Conservation (phyloP, 2,797 vertebrate genomes). For the Sciurus vulgaris region DNA sequence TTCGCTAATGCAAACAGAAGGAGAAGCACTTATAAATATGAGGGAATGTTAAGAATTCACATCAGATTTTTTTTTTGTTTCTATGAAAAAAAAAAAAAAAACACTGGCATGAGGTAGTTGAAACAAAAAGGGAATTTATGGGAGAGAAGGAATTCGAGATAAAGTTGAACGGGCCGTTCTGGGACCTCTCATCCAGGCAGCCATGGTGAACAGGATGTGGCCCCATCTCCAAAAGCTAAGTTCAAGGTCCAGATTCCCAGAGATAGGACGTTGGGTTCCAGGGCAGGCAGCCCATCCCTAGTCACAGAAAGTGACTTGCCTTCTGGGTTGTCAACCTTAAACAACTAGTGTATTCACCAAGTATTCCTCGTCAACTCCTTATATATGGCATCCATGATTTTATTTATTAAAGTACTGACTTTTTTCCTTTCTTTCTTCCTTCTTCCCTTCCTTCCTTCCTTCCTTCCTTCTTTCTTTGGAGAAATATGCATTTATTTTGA, state of each 20-base stretch:
- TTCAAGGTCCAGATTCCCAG: too few species aligned
- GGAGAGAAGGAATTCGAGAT: not conserved
- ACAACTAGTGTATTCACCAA: not conserved
- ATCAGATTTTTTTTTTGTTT: not conserved
- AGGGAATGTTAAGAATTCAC: not conserved
- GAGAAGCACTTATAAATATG: not conserved
- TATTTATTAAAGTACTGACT: not conserved
- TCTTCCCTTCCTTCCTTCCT: fast-evolving
- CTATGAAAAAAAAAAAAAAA: not conserved
- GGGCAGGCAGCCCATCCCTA: fast-evolving
- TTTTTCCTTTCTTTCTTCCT: fast-evolving
- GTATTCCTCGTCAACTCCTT: not conserved
- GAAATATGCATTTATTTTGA: not conserved
- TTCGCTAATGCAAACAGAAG: not conserved
- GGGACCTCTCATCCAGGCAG: not conserved
- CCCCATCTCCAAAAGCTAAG: fast-evolving
- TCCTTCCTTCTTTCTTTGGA: not conserved
- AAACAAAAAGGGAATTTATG: not conserved
- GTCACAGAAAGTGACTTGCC: not conserved
- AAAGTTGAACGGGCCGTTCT: not conserved
- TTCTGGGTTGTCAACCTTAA: not conserved
- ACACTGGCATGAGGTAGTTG: not conserved
- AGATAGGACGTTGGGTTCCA: not conserved
- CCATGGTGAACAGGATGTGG: not conserved
- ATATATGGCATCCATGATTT: not conserved